phyloP scores from a whole-genome alignment of 1,140 invertebrate species.

The Pseudomyrmex cubaensis region DNA sequence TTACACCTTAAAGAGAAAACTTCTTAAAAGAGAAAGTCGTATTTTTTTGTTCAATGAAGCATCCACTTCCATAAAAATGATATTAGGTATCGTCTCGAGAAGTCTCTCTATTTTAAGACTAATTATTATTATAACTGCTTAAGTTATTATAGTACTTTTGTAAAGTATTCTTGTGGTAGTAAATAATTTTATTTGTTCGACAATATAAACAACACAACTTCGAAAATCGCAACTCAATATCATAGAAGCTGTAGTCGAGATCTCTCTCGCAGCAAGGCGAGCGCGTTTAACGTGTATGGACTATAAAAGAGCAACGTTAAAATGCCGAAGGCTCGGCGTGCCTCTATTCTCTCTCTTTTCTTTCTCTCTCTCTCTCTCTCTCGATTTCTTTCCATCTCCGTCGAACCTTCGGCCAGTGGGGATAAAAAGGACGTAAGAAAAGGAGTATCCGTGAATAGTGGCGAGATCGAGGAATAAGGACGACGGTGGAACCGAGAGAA shows the following conservation, averaged over 20 bases:
- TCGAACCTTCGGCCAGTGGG: background rate
- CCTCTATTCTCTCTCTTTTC: background rate
- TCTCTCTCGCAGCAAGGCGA: constrained; percentile 24
- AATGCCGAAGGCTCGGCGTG: constrained; percentile 42
- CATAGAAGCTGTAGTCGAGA: constrained; percentile 34
- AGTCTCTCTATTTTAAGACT: background rate
- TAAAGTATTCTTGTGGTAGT: no score
- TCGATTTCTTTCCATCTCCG: background rate
- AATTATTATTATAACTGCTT: no score
- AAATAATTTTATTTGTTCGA: no score
- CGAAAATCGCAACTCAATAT: background rate
- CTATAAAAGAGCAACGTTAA: constrained; percentile 53
- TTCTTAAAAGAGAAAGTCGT: constrained; percentile 28
- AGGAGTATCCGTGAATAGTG: constrained; percentile 48
- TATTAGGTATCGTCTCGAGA: constrained; percentile 2
- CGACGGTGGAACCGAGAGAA: constrained; percentile 38
- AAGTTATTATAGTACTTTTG: no score
- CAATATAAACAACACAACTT: background rate
- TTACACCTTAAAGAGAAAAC: constrained; percentile 30
- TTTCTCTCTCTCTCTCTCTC: background rate
- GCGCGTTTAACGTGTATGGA: constrained; percentile 48
- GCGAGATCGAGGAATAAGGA: constrained; percentile 58
- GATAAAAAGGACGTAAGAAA: constrained; percentile 45
- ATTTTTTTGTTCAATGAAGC: constrained; percentile 24
- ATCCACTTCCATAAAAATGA: constrained; percentile 15